These are phyloP conservation scores for Limnodromus scolopaceus DNA, from an alignment of 2,797 vertebrate genomes.

Conservation along the genomic window DNA sequence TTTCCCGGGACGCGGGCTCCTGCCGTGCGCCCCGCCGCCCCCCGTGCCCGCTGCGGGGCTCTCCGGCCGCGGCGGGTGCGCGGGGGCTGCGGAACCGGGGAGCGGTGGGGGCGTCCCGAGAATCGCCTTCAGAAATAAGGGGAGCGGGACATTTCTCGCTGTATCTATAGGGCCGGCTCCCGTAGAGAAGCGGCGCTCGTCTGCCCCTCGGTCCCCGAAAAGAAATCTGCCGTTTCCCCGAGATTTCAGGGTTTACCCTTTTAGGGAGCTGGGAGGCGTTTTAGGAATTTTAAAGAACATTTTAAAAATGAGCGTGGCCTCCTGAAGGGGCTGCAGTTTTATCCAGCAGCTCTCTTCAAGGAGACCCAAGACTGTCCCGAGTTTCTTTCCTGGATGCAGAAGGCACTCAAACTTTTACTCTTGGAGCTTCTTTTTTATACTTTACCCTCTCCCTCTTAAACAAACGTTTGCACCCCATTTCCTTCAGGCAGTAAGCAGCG, in stretches of 20 bases:
- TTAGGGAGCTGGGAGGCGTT: not conserved
- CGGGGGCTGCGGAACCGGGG: not conserved
- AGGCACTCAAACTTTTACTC: not conserved
- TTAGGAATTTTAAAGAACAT: not conserved
- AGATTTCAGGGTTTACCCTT: not conserved
- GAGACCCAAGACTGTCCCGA: not conserved
- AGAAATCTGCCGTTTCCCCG: not conserved
- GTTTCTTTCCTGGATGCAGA: not conserved
- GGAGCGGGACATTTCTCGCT: not conserved
- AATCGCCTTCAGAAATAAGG: not conserved
- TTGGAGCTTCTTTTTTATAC: not conserved
- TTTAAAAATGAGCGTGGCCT: not conserved
- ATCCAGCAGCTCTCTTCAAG: not conserved
- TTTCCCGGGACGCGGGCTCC: not conserved
- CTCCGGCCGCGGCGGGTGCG: not conserved
- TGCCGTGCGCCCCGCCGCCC: not conserved
- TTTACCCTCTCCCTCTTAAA: not conserved
- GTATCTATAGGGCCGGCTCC: not conserved
- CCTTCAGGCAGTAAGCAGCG: not conserved
- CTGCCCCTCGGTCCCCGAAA: not conserved
- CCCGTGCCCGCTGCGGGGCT: not conserved
- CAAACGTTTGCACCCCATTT: not conserved
- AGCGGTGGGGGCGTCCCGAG: not conserved
- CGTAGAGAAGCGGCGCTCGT: accelerated
- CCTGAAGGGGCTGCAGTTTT: not conserved